phyloP scores from a whole-genome alignment of 2,888 invertebrate genomes.

The Cybosia mesomella region DNA sequence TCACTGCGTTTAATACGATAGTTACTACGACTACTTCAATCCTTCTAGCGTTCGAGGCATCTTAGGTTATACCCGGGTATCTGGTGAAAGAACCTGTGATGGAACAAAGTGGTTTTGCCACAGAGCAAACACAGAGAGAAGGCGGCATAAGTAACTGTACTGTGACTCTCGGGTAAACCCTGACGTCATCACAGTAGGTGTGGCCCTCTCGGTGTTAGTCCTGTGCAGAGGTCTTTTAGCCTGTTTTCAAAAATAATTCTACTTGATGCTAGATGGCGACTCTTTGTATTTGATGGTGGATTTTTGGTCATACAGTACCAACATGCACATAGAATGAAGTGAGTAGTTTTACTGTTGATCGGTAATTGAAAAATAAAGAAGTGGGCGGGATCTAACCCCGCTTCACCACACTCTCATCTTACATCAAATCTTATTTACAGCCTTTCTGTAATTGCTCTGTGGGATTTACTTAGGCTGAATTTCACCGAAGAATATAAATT shows the following conservation, averaged over 20 bases:
- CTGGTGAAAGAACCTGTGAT: not conserved
- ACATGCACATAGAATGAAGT: no score
- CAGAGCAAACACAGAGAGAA: not conserved
- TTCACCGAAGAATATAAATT: not conserved
- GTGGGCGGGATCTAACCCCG: no score
- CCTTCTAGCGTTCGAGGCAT: not conserved
- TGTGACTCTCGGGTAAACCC: not conserved
- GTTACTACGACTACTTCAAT: slow-evolving; percentile 1
- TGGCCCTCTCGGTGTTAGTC: not conserved
- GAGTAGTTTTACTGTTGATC: no score
- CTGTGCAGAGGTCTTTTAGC: not conserved
- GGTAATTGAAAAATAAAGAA: no score
- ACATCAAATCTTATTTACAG: not conserved
- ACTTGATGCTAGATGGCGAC: no score
- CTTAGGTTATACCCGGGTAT: slow-evolving; percentile 4
- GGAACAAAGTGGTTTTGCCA: not conserved
- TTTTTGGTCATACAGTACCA: no score
- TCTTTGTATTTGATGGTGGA: no score
- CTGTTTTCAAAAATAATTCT: no score
- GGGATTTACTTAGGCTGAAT: not conserved
- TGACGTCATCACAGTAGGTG: not conserved
- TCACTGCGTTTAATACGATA: slow-evolving; percentile 11
- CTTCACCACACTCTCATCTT: not conserved
- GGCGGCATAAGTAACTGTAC: not conserved
- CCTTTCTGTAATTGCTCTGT: not conserved